phyloP scores from a whole-genome alignment of 2,113 vertebrate species.

The Atlantisia rogersi region DNA sequence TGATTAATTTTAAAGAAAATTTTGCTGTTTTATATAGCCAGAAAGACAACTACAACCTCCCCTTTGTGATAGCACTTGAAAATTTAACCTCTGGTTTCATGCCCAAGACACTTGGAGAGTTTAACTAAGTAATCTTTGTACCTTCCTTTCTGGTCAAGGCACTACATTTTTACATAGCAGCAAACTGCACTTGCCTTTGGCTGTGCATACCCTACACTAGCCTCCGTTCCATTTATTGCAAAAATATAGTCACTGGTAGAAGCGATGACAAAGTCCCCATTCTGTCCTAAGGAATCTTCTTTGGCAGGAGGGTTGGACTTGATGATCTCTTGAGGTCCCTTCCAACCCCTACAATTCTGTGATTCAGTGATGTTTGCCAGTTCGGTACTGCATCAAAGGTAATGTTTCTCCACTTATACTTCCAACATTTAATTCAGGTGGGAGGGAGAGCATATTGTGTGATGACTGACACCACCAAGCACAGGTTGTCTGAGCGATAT shows the following conservation, averaged over 20 bases:
- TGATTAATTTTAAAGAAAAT: background rate
- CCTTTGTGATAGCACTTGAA: background rate
- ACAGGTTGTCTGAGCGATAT: background rate
- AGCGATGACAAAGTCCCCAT: background rate
- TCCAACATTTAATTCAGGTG: background rate
- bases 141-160: background rate
- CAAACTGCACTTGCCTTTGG: background rate
- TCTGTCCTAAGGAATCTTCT: no score
- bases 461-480: background rate
- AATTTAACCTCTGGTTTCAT: background rate
- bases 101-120: background rate
- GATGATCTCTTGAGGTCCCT: no score
- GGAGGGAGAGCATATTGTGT: background rate
- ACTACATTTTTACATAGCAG: background rate
- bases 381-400: background rate
- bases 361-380: background rate
- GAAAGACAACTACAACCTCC: background rate
- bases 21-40: background rate
- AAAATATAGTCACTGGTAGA: background rate
- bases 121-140: background rate
- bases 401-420: accelerated
- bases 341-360: no score
- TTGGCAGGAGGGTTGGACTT: no score
- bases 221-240: background rate
- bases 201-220: no score